Evolutionary conservation across 2,888 invertebrate species (phyloP).

Genomic region (Brachyopa scutellaris): DNA sequence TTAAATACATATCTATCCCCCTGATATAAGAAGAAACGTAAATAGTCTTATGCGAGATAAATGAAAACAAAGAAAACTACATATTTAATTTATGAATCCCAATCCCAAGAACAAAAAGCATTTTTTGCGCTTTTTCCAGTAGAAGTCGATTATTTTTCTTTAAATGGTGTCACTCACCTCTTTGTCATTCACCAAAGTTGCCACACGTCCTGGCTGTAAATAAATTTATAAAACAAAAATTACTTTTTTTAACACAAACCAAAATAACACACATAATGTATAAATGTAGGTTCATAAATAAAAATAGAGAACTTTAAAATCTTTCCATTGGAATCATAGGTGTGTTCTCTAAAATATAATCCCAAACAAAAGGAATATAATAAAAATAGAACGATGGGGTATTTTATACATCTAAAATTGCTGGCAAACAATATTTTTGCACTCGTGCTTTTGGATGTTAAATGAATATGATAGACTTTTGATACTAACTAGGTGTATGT

Average conservation of each 20-base stretch:
- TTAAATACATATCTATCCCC: neutral
- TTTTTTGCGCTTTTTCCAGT: too few species aligned
- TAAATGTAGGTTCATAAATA: neutral
- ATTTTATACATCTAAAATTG: neutral
- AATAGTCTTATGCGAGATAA: neutral
- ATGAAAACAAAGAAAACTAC: conserved; percentile 12
- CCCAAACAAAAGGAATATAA: neutral
- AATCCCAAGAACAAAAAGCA: too few species aligned
- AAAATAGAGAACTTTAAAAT: neutral
- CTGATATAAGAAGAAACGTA: too few species aligned
- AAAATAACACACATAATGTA: too few species aligned
- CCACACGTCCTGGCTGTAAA: conserved; percentile 95
- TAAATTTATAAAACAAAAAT: conserved; percentile 33
- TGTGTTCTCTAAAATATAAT: neutral
- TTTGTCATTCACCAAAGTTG: conserved; percentile 90
- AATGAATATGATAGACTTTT: neutral
- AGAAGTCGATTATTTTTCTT: neutral
- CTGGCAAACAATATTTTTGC: neutral
- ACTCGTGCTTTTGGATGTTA: neutral
- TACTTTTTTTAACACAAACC: too few species aligned
- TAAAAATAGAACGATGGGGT: conserved; percentile 15
- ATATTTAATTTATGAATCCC: too few species aligned
- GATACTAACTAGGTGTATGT: too few species aligned
- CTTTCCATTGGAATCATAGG: conserved; percentile 1
- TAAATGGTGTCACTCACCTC: conserved; percentile 85